These are phyloP conservation scores for Bombyx huttoni DNA, from an alignment of 2,888 invertebrate genomes.

Conservation along the genomic window DNA sequence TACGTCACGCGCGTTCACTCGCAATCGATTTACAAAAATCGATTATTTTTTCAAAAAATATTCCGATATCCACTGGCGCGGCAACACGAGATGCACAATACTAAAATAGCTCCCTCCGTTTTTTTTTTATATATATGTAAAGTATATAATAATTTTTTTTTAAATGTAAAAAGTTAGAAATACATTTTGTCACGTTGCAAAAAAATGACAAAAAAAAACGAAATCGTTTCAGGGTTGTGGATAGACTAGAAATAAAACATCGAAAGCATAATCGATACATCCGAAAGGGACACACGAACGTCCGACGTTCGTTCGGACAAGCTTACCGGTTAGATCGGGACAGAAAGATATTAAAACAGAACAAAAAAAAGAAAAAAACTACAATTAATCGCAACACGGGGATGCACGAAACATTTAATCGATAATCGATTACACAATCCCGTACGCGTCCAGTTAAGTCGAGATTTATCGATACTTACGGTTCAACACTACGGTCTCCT, in stretches of 20 bases:
- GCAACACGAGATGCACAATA: slow-evolving; percentile 68
- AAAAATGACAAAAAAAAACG: slow-evolving; percentile 7
- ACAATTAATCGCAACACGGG: slow-evolving; percentile 49
- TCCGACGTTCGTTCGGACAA: slow-evolving; percentile 59
- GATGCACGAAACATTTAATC: slow-evolving; percentile 58
- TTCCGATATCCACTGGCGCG: slow-evolving; percentile 31
- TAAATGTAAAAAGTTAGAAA: slow-evolving; percentile 21
- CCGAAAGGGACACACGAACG: slow-evolving; percentile 28
- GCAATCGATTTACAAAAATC: neutral
- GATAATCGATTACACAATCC: slow-evolving; percentile 16
- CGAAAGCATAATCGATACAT: slow-evolving; percentile 22
- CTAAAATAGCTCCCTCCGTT: slow-evolving; percentile 58
- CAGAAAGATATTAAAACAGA: slow-evolving; percentile 3
- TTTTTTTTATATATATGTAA: slow-evolving; percentile 16
- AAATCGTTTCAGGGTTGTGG: slow-evolving; percentile 61
- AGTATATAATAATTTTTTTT: no score
- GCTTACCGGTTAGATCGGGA: slow-evolving; percentile 53
- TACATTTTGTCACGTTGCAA: slow-evolving; percentile 55
- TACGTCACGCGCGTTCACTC: neutral
- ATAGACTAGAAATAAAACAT: slow-evolving; percentile 32
- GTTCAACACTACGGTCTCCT: neutral
- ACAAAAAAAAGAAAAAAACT: slow-evolving; percentile 12
- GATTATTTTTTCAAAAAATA: neutral
- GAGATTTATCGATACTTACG: slow-evolving; percentile 34
- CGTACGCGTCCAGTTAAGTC: slow-evolving; percentile 48